Conservation (phyloP, 2,113 vertebrate species). For the Apeltes quadracus region DNA sequence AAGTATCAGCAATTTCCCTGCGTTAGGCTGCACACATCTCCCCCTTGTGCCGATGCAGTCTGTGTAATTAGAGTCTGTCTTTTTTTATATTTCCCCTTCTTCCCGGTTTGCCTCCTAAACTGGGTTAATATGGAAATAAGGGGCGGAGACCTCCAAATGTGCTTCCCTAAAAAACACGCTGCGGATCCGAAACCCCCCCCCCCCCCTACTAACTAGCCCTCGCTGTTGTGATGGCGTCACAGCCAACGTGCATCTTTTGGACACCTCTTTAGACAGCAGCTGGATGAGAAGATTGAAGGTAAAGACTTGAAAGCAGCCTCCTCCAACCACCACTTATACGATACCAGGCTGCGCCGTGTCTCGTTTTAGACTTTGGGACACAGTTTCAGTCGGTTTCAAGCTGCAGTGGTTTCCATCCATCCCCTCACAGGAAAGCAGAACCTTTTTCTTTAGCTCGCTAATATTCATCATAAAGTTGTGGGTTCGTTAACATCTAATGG, state of each 20-base stretch:
- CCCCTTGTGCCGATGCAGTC: slow-evolving; percentile 19
- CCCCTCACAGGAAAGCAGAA: not conserved
- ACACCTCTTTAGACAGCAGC: not conserved
- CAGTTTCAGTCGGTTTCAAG: no score
- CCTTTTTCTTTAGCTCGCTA: not conserved
- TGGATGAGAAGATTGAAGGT: not conserved
- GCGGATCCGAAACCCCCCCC: slow-evolving; percentile 14
- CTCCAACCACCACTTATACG: not conserved
- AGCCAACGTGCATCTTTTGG: not conserved
- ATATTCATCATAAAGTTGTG: not conserved
- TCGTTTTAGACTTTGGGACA: not conserved
- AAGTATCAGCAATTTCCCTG: slow-evolving; percentile 63
- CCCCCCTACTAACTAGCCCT: not conserved
- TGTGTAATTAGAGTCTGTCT: slow-evolving; percentile 59
- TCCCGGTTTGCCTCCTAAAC: slow-evolving; percentile 30
- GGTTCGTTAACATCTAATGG: not conserved
- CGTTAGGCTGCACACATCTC: slow-evolving; percentile 40
- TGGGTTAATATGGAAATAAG: slow-evolving; percentile 65
- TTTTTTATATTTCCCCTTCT: slow-evolving; percentile 20
- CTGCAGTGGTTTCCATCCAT: no score
- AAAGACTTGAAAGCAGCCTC: not conserved
- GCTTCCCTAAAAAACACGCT: slow-evolving; percentile 21
- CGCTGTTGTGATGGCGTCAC: not conserved
- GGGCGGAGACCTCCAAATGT: slow-evolving; percentile 10
- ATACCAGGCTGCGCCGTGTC: no score